Base-by-base conservation (phyloP, 2,797 vertebrate genomes). In the Intellagama lesueurii region DNA sequence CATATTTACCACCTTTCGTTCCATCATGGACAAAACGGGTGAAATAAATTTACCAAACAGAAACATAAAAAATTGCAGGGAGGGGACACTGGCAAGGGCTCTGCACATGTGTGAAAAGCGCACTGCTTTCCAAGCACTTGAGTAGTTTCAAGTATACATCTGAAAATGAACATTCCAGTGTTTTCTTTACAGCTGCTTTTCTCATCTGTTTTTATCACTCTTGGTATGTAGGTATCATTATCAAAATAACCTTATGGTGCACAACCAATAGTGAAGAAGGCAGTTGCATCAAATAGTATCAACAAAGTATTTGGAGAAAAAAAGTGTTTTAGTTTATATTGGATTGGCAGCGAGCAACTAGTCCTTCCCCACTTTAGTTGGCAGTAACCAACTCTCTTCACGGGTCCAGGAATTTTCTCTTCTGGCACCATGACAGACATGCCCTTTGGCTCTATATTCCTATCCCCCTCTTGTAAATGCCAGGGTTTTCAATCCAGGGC, bases 401-500 rank as follows among this genome's bases (percentile, higher is more conserved):
- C 81, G 32, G 69, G 66, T 19, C 52, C 12, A 64, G 26, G 83
- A 44, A 73, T 7, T 49, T 76, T 64, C 0, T 73, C 73, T 44
- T 9, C 30, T 64, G 75, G 5, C 75, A 79, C 7, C 0, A 0
- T n/a, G 47, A 76, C 3, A 83, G 8, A n/a, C 75, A 70, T 30
- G 60, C n/a, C 84, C 30, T 26, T 56, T 85, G 73, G 60, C 88
- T 8, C 22, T 32, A n/a, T 44, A n/a, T 0, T 1, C 70, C 64
- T 1, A 32, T 0, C 49, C 22, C 19, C 4, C 2, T 24, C 9
- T 22, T 28, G 81, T 5, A 5, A 79, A 70, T 68, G 47, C 12
- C 0, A 64, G 69, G 81, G 85, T 77, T 26, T 81, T 68, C 88
- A 80, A 1, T 0, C 0, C 75, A 60, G 0, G 0, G 0, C 14